Base-by-base conservation (phyloP, 2,797 vertebrate species). In the Rhynchonycteris naso region DNA sequence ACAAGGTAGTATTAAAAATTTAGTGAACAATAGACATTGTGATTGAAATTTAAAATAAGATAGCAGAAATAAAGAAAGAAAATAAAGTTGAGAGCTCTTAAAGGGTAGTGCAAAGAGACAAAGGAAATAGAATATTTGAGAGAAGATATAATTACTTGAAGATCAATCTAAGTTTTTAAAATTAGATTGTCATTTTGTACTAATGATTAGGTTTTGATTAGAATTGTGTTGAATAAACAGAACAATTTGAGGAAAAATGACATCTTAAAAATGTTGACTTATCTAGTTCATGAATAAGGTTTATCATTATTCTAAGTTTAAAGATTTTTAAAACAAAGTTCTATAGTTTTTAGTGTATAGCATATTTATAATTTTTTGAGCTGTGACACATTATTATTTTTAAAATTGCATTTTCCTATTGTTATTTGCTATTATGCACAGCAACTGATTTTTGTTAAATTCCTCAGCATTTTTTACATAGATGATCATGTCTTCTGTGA, bases 181-280 rank as follows among this genome's bases (percentile, higher is more conserved):
- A 75, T 88, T 66, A 61, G 30, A 54, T 54, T 74, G 58, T 74
- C n/a, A 74, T 71, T 86, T 80, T 83, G 33, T 71, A 47, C 24
- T 78, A 50, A 92, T 71, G n/a, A n/a, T n/a, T n/a, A n/a, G n/a
- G n/a, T n/a, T 83, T 94, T 85, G 63, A n/a, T n/a, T 80, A 50
- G 50, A 19, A 58, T 80, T 92, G 11, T 43, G n/a, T 75, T 87
- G 59, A 69, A 30, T 83, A 19, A 54, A 52, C 22, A 68, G 43
- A n/a, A 50, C 13, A 76, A 3, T 88, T 83, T 83, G 84, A 88
- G 54, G 33, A 18, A 63, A 88, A 83, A 71, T 56, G 28, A 83
- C 43, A 63, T 92, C 61, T 88, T 83, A 33, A 82, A 82, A 78
- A 78, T 83, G 54, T 66, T 81, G n/a, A 50, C 4, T 81, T 71